Evolutionary conservation across 2,888 invertebrate species (phyloP), one percentile per base, ranked within the genome.

Genomic region (Beris chalybata): DNA sequence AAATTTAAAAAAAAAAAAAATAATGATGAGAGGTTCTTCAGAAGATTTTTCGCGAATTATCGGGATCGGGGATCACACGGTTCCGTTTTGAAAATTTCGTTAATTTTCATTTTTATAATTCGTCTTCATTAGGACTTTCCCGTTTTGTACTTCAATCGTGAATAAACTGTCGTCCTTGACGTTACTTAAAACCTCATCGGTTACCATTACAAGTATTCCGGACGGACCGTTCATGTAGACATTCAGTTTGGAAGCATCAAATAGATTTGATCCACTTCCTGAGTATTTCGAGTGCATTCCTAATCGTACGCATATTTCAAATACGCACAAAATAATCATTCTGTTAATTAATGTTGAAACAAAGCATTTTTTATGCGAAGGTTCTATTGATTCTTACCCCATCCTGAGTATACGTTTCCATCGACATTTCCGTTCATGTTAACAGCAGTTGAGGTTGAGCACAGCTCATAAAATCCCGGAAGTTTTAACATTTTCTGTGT

Each of bases 111-210:
- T 79, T 73, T 79, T 79, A 69, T 77, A 79, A 63, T 80, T 76
- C 67, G 79, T 76, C 75, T 82, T 84, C 74, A 85, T 78, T 71
- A 85, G 73, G 70, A 84, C 77, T 74, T 80, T 80, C 71, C 80
- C 82, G 55, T 77, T 78, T 76, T 81, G 79, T 72, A 82, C 76
- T 77, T 89, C 87, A 67, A 90, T 81, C 66, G 84, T 80, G 78
- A 87, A 91, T 80, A 89, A 86, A 70, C 89, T 85, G 74, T 90
- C 89, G 78, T 95, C 92, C 70, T 89, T 89, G 72, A 95, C 85
- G 77, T 94, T 92, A 38, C 88, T 86, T 13, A 95, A 87, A 59
- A 95, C 86, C 73, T 95, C 94, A 78, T 95, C 92, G 44, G 90
- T 93, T 30, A 96, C 85, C 45, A 90, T 85, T 0, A 96, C 89